Conservation (phyloP, 2,113 vertebrate genomes). For the Laticauda laticaudata region DNA sequence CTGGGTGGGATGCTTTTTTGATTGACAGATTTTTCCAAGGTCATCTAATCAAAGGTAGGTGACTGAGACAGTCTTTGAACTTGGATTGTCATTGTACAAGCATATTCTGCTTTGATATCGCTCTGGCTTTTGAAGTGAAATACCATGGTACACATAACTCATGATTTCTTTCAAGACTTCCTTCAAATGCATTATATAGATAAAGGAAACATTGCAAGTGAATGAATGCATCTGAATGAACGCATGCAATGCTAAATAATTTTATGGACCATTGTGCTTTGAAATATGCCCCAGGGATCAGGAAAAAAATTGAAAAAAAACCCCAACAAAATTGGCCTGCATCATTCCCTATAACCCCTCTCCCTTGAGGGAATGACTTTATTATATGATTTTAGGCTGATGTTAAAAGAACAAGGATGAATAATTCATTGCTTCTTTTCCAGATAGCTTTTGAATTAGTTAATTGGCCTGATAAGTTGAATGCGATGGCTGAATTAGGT, state of each 20-base stretch:
- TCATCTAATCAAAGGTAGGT: neutral
- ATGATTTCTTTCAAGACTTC: neutral
- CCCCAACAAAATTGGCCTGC: neutral
- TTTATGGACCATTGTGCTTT: neutral
- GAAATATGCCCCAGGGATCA: neutral
- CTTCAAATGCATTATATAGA: neutral
- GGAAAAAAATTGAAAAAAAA: neutral
- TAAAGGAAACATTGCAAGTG: neutral
- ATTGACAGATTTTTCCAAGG: neutral
- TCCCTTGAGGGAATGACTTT: neutral
- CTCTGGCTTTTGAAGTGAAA: neutral
- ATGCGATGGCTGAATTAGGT: neutral
- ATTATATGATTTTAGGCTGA: neutral
- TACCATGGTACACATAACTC: neutral
- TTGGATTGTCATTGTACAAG: neutral
- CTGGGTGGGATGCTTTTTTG: neutral
- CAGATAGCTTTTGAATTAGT: neutral
- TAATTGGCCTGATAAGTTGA: neutral
- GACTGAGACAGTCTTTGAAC: neutral
- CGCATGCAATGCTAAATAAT: neutral
- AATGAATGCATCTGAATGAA: neutral
- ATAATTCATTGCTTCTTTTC: neutral
- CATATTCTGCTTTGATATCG: neutral
- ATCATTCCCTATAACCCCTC: neutral
- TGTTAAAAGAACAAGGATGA: neutral